Conservation (phyloP, 1,140 invertebrate species). For the Macrobrachium nipponense region DNA sequence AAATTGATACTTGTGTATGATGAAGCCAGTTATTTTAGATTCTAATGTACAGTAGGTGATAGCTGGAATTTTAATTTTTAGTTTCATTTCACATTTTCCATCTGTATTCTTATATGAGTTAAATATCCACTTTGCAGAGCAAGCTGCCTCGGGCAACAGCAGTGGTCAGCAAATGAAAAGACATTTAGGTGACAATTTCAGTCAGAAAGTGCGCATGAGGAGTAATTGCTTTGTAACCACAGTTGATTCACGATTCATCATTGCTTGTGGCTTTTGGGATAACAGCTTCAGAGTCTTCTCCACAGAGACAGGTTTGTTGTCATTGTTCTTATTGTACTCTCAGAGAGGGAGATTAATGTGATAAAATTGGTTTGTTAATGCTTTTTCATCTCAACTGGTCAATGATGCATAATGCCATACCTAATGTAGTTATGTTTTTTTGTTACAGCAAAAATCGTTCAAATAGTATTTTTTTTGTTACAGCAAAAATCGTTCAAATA, state of each 20-base stretch:
- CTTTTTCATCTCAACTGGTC: neutral
- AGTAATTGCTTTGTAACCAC: constrained; percentile 97
- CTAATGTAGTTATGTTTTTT: constrained; percentile 7
- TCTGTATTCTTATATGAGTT: neutral
- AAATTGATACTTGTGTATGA: too few relatives aligned
- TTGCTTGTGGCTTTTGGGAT: constrained; percentile 99
- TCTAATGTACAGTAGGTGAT: neutral
- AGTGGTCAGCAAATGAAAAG: constrained; percentile 73
- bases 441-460: constrained; percentile 91
- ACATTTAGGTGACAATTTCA: constrained; percentile 96
- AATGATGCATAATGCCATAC: neutral
- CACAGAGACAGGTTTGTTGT: constrained; percentile 85
- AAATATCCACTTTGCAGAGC: constrained; percentile 66
- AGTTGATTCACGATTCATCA: constrained; percentile 87
- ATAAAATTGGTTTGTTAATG: neutral
- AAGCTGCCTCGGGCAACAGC: constrained; percentile 57
- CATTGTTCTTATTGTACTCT: neutral
- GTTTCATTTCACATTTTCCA: neutral
- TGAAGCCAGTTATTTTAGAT: neutral
- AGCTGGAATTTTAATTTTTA: neutral
- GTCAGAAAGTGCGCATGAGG: constrained; percentile 91
- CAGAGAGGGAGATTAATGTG: neutral
- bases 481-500: constrained; percentile 97
- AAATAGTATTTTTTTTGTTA: constrained; percentile 86
- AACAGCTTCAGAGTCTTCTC: constrained; percentile 98